Conservation (phyloP, 2,113 vertebrate genomes). For the Seriola rivoliana region DNA sequence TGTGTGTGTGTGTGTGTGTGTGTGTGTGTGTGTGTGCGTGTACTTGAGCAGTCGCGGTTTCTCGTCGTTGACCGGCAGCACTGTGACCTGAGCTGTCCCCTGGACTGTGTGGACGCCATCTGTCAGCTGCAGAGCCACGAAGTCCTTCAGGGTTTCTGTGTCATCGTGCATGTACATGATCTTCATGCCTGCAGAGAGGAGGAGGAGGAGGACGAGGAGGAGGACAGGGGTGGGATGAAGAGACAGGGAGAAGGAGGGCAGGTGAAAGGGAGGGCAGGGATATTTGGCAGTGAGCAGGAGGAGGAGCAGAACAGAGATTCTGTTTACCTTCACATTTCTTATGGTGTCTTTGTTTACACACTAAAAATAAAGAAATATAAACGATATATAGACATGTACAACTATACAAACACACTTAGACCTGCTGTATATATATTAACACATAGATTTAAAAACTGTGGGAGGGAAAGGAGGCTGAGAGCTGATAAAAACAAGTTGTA, state of each 20-base stretch:
- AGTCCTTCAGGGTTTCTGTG: constrained; percentile 91
- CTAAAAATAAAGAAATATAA: no score
- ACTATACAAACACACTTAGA: no score
- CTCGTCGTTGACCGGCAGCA: constrained; percentile 91
- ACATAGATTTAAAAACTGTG: no score
- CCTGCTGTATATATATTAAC: no score
- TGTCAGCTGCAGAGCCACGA: constrained; percentile 88
- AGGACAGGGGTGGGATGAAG: no score
- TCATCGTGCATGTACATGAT: constrained; percentile 90
- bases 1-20: constrained; percentile 4
- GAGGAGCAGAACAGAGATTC: no score
- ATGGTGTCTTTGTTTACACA: no score
- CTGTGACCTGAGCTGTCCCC: constrained; percentile 86
- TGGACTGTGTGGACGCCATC: constrained; percentile 90
- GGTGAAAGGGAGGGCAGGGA: neutral
- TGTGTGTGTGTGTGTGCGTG: constrained; percentile 21
- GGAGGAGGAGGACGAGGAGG: constrained; percentile 7
- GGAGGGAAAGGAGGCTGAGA: no score
- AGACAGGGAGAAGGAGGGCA: neutral
- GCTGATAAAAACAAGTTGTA: no score
- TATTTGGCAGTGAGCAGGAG: neutral
- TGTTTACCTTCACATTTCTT: no score
- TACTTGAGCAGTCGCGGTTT: constrained; percentile 85
- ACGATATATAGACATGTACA: no score
- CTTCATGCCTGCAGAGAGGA: constrained; percentile 84